Conservation (phyloP, 1,140 invertebrate genomes). For the Globodera rostochiensis region DNA sequence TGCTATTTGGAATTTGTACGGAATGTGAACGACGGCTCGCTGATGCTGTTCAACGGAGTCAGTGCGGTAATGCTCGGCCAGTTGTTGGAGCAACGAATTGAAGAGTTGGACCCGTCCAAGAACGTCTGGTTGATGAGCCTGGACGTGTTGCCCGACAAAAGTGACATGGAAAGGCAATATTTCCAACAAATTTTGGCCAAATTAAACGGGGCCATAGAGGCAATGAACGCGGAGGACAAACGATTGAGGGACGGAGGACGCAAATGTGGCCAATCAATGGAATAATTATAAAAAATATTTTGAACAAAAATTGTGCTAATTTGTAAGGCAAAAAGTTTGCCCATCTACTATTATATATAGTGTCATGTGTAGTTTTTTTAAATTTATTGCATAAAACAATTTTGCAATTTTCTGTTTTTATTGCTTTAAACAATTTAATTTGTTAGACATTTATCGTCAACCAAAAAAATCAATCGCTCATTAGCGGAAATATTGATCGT, state of each 20-base stretch:
- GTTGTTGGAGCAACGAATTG: neutral
- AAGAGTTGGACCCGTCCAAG: neutral
- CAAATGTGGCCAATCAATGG: neutral
- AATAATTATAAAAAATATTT: too few relatives aligned
- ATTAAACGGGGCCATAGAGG: slow-evolving; percentile 2
- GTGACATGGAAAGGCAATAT: neutral
- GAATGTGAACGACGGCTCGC: neutral
- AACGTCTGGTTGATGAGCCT: neutral
- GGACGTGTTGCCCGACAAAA: neutral
- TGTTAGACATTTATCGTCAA: too few relatives aligned
- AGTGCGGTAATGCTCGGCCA: neutral
- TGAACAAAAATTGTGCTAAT: too few relatives aligned
- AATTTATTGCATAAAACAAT: too few relatives aligned
- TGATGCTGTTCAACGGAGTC: neutral
- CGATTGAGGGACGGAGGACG: neutral
- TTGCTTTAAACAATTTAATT: too few relatives aligned
- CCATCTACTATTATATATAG: too few relatives aligned
- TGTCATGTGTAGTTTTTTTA: too few relatives aligned
- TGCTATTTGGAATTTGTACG: neutral
- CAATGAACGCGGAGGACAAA: neutral
- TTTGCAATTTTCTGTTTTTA: too few relatives aligned
- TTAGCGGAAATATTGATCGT: too few relatives aligned
- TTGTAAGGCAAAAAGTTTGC: too few relatives aligned
- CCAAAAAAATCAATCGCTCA: too few relatives aligned
- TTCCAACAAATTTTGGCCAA: slow-evolving; percentile 1